A percentile compares a stretch with the other conserved stretches of the same genome.
Conservation (phyloP, 2,888 invertebrate species). For the Vanessa cardui region DNA sequence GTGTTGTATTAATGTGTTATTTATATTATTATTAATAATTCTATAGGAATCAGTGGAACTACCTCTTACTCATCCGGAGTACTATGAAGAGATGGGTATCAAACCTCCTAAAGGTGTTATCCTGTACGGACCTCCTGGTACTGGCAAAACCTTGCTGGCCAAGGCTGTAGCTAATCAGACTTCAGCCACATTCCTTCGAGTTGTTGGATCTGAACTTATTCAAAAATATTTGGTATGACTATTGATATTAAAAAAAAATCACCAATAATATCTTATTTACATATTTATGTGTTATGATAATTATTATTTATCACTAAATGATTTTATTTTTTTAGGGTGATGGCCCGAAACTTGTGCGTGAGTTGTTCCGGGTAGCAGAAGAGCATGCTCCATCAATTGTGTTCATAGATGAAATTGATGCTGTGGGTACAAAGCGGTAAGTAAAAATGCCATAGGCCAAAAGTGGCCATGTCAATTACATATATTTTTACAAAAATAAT, state of each 20-base stretch:
- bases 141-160: constrained; percentile 98
- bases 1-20: no score
- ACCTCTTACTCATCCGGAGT: constrained; percentile 99
- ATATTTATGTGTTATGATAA: neutral
- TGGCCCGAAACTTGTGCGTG: constrained; percentile 98
- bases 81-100: constrained; percentile 99
- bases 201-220: constrained; percentile 99
- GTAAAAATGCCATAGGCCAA: neutral
- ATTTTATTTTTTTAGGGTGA: constrained; percentile 91
- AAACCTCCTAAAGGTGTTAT: constrained; percentile 99
- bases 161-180: constrained; percentile 99
- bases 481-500: neutral
- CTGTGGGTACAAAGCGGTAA: constrained; percentile 97
- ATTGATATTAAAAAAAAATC: no score
- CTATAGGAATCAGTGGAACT: constrained; percentile 96
- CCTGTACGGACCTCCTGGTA: constrained; percentile 98
- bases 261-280: no score
- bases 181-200: constrained; percentile 98
- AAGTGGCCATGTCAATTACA: neutral
- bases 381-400: constrained; percentile 99
- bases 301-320: no score
- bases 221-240: constrained; percentile 96
- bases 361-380: constrained; percentile 99
- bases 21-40: neutral
- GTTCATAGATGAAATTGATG: constrained; percentile 99